phyloP scores from a whole-genome alignment of 2,888 invertebrate genomes.

The Eupeodes luniger region DNA sequence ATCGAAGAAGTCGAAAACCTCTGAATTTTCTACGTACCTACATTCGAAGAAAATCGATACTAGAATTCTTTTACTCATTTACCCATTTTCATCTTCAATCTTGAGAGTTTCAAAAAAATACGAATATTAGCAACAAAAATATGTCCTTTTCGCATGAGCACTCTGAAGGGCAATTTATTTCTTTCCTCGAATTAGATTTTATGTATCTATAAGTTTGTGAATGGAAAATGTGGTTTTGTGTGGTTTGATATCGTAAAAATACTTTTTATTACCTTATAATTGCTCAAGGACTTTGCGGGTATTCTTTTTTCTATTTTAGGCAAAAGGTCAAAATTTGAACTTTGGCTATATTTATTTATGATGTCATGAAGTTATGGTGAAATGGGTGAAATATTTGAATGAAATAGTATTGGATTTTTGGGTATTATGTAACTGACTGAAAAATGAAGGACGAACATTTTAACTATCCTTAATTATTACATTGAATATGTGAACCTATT shows the following conservation, averaged over 20 bases:
- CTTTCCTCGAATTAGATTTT: not conserved
- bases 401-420: not conserved
- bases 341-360: not conserved
- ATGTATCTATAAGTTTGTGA: conserved; percentile 29
- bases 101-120: not conserved
- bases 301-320: conserved; percentile 21
- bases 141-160: conserved; percentile 13
- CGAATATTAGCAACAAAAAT: not conserved
- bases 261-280: conserved; percentile 61
- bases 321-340: conserved; percentile 27
- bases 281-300: conserved; percentile 44
- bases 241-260: conserved; percentile 52
- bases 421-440: not conserved
- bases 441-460: not conserved
- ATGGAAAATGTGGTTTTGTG: conserved; percentile 43
- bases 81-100: not conserved
- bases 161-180: conserved; percentile 22
- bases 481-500: too few relatives aligned
- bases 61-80: not conserved
- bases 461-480: too few relatives aligned
- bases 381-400: not conserved
- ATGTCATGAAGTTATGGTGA: not conserved
- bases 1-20: not conserved
- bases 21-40: not conserved
- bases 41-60: conserved; percentile 17